A percentile compares a stretch with the other conserved stretches of the same genome.
phyloP scores from a whole-genome alignment of 2,888 invertebrate species.

The Hedychridium roseum region DNA sequence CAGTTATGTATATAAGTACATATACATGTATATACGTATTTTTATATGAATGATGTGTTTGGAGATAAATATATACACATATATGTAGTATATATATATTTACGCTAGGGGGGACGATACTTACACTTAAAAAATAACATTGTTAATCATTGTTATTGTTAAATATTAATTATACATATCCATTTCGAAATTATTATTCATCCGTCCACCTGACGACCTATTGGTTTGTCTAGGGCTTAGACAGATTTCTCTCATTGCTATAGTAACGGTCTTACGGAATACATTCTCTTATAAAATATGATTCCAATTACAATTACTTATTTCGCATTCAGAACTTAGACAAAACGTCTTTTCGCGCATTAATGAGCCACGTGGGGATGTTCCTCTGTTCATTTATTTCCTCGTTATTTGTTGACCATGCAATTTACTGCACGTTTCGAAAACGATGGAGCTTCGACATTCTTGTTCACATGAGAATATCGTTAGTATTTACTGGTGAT shows the following conservation, averaged over 20 bases:
- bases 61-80: constrained; percentile 51
- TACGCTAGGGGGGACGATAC: constrained; percentile 39
- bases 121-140: constrained; percentile 58
- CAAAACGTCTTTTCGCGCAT: constrained; percentile 31
- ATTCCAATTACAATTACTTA: constrained; percentile 49
- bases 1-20: constrained; percentile 28
- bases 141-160: constrained; percentile 50
- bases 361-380: constrained; percentile 27
- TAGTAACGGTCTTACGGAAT: constrained; percentile 46
- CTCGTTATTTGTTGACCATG: too few species aligned
- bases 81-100: constrained; percentile 30
- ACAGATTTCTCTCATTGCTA: constrained; percentile 39
- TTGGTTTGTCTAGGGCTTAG: constrained; percentile 28
- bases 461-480: too few species aligned
- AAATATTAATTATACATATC: constrained; percentile 45
- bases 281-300: constrained; percentile 59
- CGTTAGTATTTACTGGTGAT: too few species aligned
- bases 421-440: too few species aligned
- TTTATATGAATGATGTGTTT: constrained; percentile 33
- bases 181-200: constrained; percentile 46
- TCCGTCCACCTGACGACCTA: constrained; percentile 49
- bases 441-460: too few species aligned
- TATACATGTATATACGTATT: constrained; percentile 43
- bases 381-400: too few species aligned
- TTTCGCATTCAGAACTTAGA: constrained; percentile 45